Base-by-base conservation (phyloP, 2,113 vertebrate genomes). In the Neotoma lepida region DNA sequence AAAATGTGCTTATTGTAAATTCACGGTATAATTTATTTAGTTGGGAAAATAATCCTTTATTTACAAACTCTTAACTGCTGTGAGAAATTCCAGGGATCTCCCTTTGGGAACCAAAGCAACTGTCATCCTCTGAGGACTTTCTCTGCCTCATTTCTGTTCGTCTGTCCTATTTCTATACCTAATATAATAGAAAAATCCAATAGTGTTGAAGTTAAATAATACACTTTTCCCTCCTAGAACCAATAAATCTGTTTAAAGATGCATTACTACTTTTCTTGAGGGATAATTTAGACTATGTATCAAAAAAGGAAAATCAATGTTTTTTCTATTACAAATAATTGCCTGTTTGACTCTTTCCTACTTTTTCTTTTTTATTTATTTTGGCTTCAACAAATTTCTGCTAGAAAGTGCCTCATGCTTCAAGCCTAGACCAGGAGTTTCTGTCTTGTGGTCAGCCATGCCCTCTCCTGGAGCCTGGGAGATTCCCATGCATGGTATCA, bases 221-320 rank as follows among this genome's bases (percentile, higher is more conserved):
- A 97, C 91, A 94, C 95, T 95, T 97, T 98, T 93, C 96, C 97
- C 90, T 97, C 92, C 97, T 94, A 97, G 96, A 96, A 96, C 96
- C 96, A 98, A 98, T 98, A 98, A 98, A 98, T 99, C 98, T 98
- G 97, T 98, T 99, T 98, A 98, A 98, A 98, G 98, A 98, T 98
- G 96, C 98, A 98, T 98, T 98, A 96, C 98, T 98, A 97, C 98
- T 98, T 98, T 98, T 98, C 98, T 98, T 98, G 98, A 98, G 98
- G 98, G 97, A 98, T 99, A 98, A 98, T 98, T 98, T 98, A 98
- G 98, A 97, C 98, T 97, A 98, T 98, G 98, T 98, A 98, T 98
- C 98, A 98, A 98, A 97, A 97, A 98, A 98, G 46, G 95, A 98
- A 98, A 98, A 98, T 98, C 98, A 98, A 99, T 98, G 87, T 96